Base-by-base conservation (phyloP, 2,113 vertebrate genomes). In the Seriola rivoliana region DNA sequence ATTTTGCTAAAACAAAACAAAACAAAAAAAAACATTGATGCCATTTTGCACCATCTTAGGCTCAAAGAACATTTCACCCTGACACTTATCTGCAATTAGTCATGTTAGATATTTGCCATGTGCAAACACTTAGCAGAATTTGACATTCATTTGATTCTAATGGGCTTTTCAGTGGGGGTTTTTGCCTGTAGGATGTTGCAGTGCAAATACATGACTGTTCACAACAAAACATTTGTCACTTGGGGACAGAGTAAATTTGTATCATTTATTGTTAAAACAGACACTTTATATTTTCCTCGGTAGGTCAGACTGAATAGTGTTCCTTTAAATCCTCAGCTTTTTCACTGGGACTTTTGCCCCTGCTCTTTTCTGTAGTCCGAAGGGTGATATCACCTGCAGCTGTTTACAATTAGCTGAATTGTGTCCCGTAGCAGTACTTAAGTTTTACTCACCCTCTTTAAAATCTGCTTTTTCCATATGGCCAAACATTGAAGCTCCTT, bases 321-420 rank as follows among this genome's bases (percentile, higher is more conserved):
- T 78, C 3, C 68, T 81, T 64, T 68, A 77, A 86, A 84, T 52
- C n/a, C n/a, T 2, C n/a, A 71, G 78, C 57, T 84, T 80, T 68
- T 68, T 79, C 80, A 1, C n/a, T 40, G 79, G 80, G 82, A 78
- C 71, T 38, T 84, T 70, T 68, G 81, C 40, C 57, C 74, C 57
- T 9, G 59, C 66, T 64, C 40, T 50, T 64, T 55, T 80, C 79
- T 88, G 2, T 29, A 68, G 79, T 88, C 78, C 86, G 80, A 85
- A 38, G 77, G 84, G 74, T 90, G 90, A 89, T 89, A 82, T 92
- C 91, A 90, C 83, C 87, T 85, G 79, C 87, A 92, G 86, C 75
- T 92, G 92, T 91, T 91, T 86, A 92, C 88, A 88, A 91, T 93
- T 92, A 91, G 77, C 76, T 71, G 54, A 79, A 81, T 71, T 73